A percentile compares a stretch with the other conserved stretches of the same genome.
Conservation (phyloP, 2,888 invertebrate genomes). For the Danaus chrysippus region DNA sequence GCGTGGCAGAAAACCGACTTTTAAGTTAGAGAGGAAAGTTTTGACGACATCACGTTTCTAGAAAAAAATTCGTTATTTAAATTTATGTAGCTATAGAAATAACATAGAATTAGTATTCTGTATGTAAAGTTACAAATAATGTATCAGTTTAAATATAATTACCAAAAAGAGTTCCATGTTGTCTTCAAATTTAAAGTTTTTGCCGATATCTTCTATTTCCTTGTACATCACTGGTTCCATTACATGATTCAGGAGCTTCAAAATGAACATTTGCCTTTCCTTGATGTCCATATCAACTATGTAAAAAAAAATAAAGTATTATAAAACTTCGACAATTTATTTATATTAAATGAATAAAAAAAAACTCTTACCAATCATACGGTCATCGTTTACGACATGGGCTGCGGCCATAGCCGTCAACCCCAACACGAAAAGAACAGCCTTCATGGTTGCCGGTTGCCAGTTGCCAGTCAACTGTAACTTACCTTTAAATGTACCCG, state of each 20-base stretch:
- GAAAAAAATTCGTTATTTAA: slow-evolving; percentile 43
- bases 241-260: slow-evolving; percentile 74
- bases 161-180: slow-evolving; percentile 59
- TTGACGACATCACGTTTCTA: slow-evolving; percentile 80
- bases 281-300: slow-evolving; percentile 66
- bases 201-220: slow-evolving; percentile 64
- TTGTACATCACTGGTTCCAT: slow-evolving; percentile 68
- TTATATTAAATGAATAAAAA: neutral
- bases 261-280: slow-evolving; percentile 65
- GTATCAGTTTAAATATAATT: slow-evolving; percentile 43
- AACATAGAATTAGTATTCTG: no score
- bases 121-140: no score
- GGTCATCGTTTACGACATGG: slow-evolving; percentile 28
- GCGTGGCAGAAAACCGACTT: slow-evolving; percentile 77
- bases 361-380: slow-evolving; percentile 25
- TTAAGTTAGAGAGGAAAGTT: slow-evolving; percentile 72
- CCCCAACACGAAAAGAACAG: slow-evolving; percentile 30
- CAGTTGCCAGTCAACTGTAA: slow-evolving; percentile 21
- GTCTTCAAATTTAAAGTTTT: slow-evolving; percentile 63
- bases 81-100: neutral
- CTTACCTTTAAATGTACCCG: neutral
- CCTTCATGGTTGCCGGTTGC: slow-evolving; percentile 31
- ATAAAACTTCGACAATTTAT: neutral
- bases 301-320: slow-evolving; percentile 23
- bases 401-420: slow-evolving; percentile 33